Evolutionary conservation across 1,140 invertebrate species (phyloP), one percentile per base, ranked within the genome.

Genomic region (Drosophila leontia): DNA sequence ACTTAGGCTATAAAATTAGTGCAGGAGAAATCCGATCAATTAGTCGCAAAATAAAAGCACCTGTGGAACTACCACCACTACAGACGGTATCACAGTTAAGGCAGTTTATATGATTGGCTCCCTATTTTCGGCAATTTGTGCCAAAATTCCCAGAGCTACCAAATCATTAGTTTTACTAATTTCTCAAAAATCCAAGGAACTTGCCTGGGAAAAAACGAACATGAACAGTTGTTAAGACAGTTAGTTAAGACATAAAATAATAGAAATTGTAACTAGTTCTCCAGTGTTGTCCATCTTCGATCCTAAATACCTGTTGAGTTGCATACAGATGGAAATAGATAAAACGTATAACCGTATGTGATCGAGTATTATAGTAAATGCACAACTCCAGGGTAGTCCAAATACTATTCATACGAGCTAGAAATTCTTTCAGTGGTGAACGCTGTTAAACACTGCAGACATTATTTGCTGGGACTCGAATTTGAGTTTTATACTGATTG

Each of bases 401-500:
- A 44, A 44, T 75, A 70, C 32, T 53, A 71, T 35, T 75, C 58
- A n/a, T 63, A 63, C 12, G 45, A 71, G 45, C 44, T 63, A 2
- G 58, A 70, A 59, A 63, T 59, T 6, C 29, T 58, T 13, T 32
- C 53, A n/a, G 65, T 57, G 3, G 35, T 57, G 4, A 77, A 71
- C 23, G 53, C 23, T 35, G 50, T 71, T 1, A 64, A 63, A 7
- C 67, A 63, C 17, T 63, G 58, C 19, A 39, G 58, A n/a, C 67
- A 63, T 63, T 75, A 63, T 51, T 57, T 75, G 12, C 65, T 59
- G 15, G 59, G 59, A 12, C 67, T 32, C 32, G 35, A 69, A 50
- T 70, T 75, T 51, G 19, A 29, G 12, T 32, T 70, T 8, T 45
- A 11, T 19, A 69, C 67, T 8, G 67, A 62, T 9, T 60, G 56